Percentiles rank a stretch among this genome's conserved stretches.
Evolutionary conservation across 1,140 invertebrate species (phyloP).

Genomic region (Neodiprion fabricii): DNA sequence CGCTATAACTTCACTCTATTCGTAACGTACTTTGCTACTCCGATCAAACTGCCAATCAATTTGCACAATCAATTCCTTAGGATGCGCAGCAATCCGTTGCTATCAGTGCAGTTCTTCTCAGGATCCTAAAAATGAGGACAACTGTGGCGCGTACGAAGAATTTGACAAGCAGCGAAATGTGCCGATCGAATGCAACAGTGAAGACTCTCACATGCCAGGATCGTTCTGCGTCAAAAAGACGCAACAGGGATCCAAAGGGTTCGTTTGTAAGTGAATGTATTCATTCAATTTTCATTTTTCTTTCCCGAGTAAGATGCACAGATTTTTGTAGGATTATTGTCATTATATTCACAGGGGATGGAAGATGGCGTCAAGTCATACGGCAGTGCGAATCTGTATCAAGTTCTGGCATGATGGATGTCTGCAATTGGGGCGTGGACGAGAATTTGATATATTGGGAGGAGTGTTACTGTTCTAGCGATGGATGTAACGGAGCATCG

Average conservation of each 20-base stretch:
- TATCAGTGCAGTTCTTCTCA: slow-evolving; percentile 87
- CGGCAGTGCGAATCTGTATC: slow-evolving; percentile 88
- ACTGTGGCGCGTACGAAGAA: slow-evolving; percentile 84
- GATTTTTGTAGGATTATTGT: slow-evolving; percentile 10
- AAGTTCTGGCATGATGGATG: slow-evolving; percentile 87
- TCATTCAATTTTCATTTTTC: slow-evolving; percentile 9
- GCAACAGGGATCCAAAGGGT: slow-evolving; percentile 87
- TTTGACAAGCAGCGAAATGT: slow-evolving; percentile 84
- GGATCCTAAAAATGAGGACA: slow-evolving; percentile 76
- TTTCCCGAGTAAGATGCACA: slow-evolving; percentile 17
- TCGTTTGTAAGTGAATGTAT: slow-evolving; percentile 78
- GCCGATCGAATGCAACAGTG: slow-evolving; percentile 87
- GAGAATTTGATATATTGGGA: slow-evolving; percentile 95
- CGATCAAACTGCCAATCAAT: no score
- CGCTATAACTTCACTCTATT: no score
- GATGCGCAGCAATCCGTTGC: slow-evolving; percentile 76
- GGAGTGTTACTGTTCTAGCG: slow-evolving; percentile 90
- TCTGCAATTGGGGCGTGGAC: slow-evolving; percentile 93
- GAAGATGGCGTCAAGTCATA: slow-evolving; percentile 90
- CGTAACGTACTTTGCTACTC: no score
- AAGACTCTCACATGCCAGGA: slow-evolving; percentile 89
- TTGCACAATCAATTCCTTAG: slow-evolving; percentile 36
- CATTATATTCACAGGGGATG: slow-evolving; percentile 74
- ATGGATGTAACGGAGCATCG: slow-evolving; percentile 76
- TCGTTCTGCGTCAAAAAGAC: slow-evolving; percentile 92